Evolutionary conservation across 2,888 invertebrate species (phyloP).

Genomic region (Meiosimyza platycephala): DNA sequence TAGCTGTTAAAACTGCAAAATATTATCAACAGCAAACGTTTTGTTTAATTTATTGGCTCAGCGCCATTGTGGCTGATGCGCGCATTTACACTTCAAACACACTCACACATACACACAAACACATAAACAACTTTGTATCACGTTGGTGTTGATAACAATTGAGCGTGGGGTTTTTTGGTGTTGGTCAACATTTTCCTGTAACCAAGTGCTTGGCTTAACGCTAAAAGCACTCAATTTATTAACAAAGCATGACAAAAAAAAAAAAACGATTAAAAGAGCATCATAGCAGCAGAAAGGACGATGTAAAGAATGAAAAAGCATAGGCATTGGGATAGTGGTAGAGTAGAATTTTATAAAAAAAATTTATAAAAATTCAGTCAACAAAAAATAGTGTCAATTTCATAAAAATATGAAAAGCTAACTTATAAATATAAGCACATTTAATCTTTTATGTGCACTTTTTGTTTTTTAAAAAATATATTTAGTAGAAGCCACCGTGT

Average conservation of each 20-base stretch:
- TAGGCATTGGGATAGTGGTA: neutral
- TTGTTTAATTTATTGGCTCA: constrained; percentile 62
- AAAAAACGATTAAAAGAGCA: constrained; percentile 1
- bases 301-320: constrained; percentile 15
- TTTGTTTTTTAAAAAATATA: neutral
- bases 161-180: neutral
- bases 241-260: constrained; percentile 14
- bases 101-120: constrained; percentile 37
- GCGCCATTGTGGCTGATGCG: constrained; percentile 61
- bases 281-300: neutral
- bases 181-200: constrained; percentile 6
- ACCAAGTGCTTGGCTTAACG: constrained; percentile 41
- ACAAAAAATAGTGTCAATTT: constrained; percentile 1
- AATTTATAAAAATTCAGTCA: neutral
- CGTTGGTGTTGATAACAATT: neutral
- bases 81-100: constrained; percentile 43
- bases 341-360: neutral
- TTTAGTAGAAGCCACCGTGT: too few species aligned
- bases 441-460: constrained; percentile 9
- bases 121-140: constrained; percentile 19
- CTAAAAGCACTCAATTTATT: constrained; percentile 47
- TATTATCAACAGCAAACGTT: constrained; percentile 43
- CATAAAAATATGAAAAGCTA: constrained; percentile 18
- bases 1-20: constrained; percentile 9
- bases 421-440: neutral